A percentile compares a stretch with the other conserved stretches of the same genome.
Conservation (phyloP, 2,888 invertebrate species). For the Anodontia alba region DNA sequence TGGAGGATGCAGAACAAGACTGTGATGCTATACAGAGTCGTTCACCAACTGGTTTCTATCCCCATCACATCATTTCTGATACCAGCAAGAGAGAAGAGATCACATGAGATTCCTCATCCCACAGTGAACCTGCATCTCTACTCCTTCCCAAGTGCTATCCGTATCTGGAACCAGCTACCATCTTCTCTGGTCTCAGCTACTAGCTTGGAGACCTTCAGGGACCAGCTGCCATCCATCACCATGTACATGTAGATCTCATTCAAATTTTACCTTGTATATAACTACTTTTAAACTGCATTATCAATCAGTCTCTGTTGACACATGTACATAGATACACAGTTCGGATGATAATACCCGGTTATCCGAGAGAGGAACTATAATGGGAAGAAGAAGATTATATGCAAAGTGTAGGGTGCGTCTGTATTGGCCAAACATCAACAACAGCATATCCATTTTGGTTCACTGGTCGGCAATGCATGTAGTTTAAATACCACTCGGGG, state of each 20-base stretch:
- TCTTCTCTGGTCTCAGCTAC: background rate
- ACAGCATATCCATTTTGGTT: too few species aligned
- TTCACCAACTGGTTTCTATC: background rate
- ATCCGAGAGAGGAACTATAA: background rate
- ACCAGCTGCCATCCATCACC: background rate
- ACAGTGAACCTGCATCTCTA: background rate
- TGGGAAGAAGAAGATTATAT: too few species aligned
- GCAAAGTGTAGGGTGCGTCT: too few species aligned
- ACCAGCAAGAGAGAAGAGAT: background rate
- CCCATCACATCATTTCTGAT: background rate
- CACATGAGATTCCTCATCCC: background rate
- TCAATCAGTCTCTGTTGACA: background rate
- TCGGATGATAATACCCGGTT: background rate
- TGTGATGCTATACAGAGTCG: background rate
- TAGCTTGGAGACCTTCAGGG: background rate
- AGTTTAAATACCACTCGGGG: too few species aligned
- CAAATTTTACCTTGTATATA: background rate
- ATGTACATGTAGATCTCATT: background rate
- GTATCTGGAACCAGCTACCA: constrained; percentile 3
- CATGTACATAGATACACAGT: background rate
- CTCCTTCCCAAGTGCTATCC: constrained; percentile 4
- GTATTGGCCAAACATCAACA: too few species aligned
- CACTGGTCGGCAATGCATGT: too few species aligned
- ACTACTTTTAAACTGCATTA: background rate
- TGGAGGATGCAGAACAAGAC: constrained; percentile 3